Evolutionary conservation across 2,888 invertebrate genomes (phyloP), one percentile per base, ranked within the genome.

Genomic region (Dryocosmus kuriphilus): DNA sequence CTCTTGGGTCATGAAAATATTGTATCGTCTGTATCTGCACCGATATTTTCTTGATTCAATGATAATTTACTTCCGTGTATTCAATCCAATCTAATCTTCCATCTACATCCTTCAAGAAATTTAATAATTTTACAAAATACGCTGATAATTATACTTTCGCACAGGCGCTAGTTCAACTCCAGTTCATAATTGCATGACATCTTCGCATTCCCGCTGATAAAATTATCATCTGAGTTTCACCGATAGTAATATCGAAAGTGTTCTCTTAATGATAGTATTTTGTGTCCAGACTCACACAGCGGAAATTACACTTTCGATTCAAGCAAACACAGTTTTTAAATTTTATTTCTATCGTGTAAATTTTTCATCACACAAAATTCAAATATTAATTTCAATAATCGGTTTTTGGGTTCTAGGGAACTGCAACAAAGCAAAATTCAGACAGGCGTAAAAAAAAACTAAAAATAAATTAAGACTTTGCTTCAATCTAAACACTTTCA

Each of bases 241-340:
- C 7, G 65, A 65, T 65, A 41, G 22, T 38, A 14, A 63, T 63
- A 65, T 65, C 65, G 22, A 65, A 65, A 65, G 65, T 65, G 24
- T 24, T n/a, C 41, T 7, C 22, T 14, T 65, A 65, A 63, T 63
- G 63, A 32, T 63, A 63, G 35, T 16, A 24, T 38, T 41, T 24
- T 22, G 24, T 27, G 9, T n/a, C 57, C 3, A 51, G n/a, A 51
- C n/a, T n/a, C 14, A 24, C 65, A 22, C 41, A 32, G 6, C 16
- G 65, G 16, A 65, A 65, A 41, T 65, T 38, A 38, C 38, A 35
- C 63, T 35, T 63, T 63, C 63, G 11, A 35, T 38, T 38, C 16
- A 65, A 65, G 11, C n/a, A 22, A 35, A 19, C 35, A 63, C 30
- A 8, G 7, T 19, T 7, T 24, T 7, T 57, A 57, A 0, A 0